Conservation (phyloP, 2,113 vertebrate species). For the Pagrus major region DNA sequence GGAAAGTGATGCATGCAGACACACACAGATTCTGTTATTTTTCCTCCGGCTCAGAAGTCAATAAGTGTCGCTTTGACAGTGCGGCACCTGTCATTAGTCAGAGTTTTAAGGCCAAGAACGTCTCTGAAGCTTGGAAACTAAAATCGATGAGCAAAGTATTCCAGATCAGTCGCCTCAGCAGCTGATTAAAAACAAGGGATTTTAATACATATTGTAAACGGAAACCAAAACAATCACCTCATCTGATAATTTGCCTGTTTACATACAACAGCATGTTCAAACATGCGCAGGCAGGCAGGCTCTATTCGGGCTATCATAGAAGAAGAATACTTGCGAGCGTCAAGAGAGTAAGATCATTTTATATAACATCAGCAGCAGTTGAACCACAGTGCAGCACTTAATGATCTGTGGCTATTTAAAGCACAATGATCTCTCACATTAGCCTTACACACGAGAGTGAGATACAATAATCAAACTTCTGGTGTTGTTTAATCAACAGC, state of each 20-base stretch:
- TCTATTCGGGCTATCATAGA: not conserved
- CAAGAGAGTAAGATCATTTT: not conserved
- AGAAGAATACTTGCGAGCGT: not conserved
- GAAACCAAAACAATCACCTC: not conserved
- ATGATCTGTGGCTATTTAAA: conserved; percentile 3
- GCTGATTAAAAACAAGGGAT: not conserved
- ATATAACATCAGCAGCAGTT: not conserved
- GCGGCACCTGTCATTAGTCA: not conserved
- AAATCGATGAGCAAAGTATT: not conserved
- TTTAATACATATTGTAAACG: not conserved
- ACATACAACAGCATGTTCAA: not conserved
- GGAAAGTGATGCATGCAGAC: not conserved
- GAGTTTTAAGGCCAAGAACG: not conserved
- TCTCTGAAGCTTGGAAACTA: not conserved
- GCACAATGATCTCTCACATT: not conserved
- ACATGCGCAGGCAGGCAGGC: not conserved
- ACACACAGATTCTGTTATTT: not conserved
- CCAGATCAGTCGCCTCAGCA: not conserved
- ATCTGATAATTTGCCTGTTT: not conserved
- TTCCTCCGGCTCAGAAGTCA: not conserved
- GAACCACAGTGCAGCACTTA: not conserved
- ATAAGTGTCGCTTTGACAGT: not conserved
- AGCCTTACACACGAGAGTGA: not conserved
- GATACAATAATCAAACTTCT: not conserved
- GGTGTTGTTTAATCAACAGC: not conserved